Evolutionary conservation across 1,140 invertebrate species (phyloP).

Genomic region (Phymorhynchus buccinoides): DNA sequence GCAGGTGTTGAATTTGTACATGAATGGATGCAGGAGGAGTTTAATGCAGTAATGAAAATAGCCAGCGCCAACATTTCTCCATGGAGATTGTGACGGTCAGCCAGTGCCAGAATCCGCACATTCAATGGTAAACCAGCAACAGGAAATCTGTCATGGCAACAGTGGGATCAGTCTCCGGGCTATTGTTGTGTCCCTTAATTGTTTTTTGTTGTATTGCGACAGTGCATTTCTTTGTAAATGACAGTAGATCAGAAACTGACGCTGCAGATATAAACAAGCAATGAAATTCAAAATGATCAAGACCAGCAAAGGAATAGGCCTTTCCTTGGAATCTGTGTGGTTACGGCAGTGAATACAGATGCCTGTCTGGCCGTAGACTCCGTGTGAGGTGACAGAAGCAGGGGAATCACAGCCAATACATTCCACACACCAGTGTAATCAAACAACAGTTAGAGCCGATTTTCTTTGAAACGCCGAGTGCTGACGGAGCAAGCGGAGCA

Average conservation of each 20-base stretch:
- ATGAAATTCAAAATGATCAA: slow-evolving; percentile 53
- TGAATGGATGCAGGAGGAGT: slow-evolving; percentile 55
- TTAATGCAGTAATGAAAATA: slow-evolving; percentile 52
- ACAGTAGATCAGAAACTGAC: slow-evolving; percentile 40
- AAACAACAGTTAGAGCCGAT: slow-evolving; percentile 22
- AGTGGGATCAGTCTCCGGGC: slow-evolving; percentile 42
- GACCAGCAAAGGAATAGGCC: slow-evolving; percentile 47
- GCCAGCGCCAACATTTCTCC: slow-evolving; percentile 50
- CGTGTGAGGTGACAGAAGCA: slow-evolving; percentile 33
- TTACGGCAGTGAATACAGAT: slow-evolving; percentile 54
- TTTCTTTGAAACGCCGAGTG: not conserved
- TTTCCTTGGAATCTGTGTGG: slow-evolving; percentile 37
- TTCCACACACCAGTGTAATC: slow-evolving; percentile 28
- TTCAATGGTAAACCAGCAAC: slow-evolving; percentile 37
- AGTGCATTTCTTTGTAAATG: slow-evolving; percentile 30
- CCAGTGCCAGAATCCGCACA: slow-evolving; percentile 36
- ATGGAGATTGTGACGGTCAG: slow-evolving; percentile 44
- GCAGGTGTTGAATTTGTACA: slow-evolving; percentile 47
- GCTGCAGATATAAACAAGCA: slow-evolving; percentile 47
- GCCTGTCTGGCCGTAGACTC: slow-evolving; percentile 51
- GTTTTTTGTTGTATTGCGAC: not conserved
- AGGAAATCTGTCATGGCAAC: slow-evolving; percentile 43
- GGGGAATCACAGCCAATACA: slow-evolving; percentile 40
- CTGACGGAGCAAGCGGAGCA: slow-evolving; percentile 33
- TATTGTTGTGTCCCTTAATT: slow-evolving; percentile 31